Base-by-base conservation (phyloP, 2,888 invertebrate species). In the Apodemia zela region DNA sequence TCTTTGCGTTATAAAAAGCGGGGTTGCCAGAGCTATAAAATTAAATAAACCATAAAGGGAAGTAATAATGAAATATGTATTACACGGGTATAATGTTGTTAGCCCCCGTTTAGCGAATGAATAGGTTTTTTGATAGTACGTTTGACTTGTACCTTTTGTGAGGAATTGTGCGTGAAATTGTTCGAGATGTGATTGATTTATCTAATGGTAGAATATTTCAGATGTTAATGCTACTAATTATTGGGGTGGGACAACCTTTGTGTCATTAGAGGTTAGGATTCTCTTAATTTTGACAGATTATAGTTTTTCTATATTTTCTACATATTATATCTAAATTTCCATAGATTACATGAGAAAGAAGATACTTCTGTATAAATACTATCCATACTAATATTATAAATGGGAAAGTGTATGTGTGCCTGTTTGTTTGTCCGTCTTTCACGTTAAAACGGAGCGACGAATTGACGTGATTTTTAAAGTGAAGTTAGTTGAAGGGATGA, bases 61-160 rank as follows among this genome's bases (percentile, higher is more conserved):
- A 84, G 85, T 87, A 88, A 89, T 89, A 88, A 89, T 90, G 89
- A 89, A 90, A 90, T 89, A 90, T 90, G 89, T 91, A 90, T 91
- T 86, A 91, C 90, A 91, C 80, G 87, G 81, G 86, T 87, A 91
- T 90, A 89, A 90, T 88, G 89, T 89, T 90, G 91, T 90, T 89
- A 89, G 87, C 80, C 82, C 81, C 85, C 81, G 83, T 83, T 87
- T 84, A 80, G 51, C 72, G 69, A 71, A 77, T 84, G 85, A 87
- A 88, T 85, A 77, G 80, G 71, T 74, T 71, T 82, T 87, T 82
- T 75, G 83, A 85, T 81, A 78, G 79, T 78, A 76, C 82, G 79
- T 90, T 89, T 90, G 90, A 91, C 90, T 89, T 83, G 82, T 74
- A 72, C 75, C 84, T 78, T 81, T 90, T 89, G 82, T 87, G 75